Base-by-base conservation (phyloP, 2,888 invertebrate genomes). In the Melangyna quadrimaculata region DNA sequence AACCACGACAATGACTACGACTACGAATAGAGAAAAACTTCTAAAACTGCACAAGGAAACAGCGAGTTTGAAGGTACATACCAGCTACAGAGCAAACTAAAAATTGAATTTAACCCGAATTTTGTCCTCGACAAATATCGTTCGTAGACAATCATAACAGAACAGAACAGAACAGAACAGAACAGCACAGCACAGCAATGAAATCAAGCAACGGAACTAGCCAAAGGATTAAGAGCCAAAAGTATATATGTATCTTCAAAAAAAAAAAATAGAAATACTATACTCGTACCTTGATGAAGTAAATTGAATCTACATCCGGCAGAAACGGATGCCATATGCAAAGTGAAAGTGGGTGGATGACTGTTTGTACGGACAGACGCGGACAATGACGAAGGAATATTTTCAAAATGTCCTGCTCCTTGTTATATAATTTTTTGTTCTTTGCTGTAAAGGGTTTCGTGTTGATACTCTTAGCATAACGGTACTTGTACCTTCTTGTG, bases 241-340 rank as follows among this genome's bases (percentile, higher is more conserved):
- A 29, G 4, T 24, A 57, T 8, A n/a, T 53, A 17, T 22, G 10
- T 48, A 57, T 12, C 14, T n/a, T n/a, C n/a, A n/a, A 37, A 17
- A 40, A 10, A 65, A 40, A 32, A n/a, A 71, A 45, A 12, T 8
- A 19, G 14, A 59, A 59, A 59, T 57, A 24, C 10, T n/a, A 35
- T 12, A 35, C 3, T 61, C 7, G 17, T 43, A 61, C 43, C 61
- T 80, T 61, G 57, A 55, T 61, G 57, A 55, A 67, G 43, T 71
- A 45, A 80, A 79, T 84, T 77, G 75, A 84, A 80, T 84, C 65
- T 61, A 79, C 75, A 79, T 84, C 79, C 79, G 80, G 72, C 57
- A 43, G 27, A 70, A 79, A 32, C 53, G 67, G 59, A 61, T 43
- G 74, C 51, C 79, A 75, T 84, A 75, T 84, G 79, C 72, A 75